Base-by-base conservation (phyloP, 2,113 vertebrate genomes). In the Stigmatopora nigra region DNA sequence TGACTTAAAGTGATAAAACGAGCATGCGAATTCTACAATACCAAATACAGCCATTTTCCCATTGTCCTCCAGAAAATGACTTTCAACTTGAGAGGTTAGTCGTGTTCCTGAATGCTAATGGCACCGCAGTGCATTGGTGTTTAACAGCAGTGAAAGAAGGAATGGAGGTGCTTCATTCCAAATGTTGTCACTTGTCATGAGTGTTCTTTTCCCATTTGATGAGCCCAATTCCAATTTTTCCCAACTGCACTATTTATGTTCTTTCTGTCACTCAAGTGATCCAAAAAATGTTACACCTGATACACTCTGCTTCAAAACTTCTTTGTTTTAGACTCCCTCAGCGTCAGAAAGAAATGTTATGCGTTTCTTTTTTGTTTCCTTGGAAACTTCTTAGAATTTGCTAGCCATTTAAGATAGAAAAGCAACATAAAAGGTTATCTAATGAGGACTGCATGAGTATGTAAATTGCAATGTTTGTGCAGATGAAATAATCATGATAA, bases 41-140 rank as follows among this genome's bases (percentile, higher is more conserved):
- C 38, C 48, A 63, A 49, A 36, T 49, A 35, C 46, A 35, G 61
- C 61, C 61, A 63, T 63, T 63, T 63, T 49, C 25, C 35, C 4
- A 49, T 35, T 63, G 61, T 63, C 61, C 61, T 49, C 35, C 61
- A 49, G 46, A 49, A 63, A 63, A 63, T 63, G 46, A 63, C 45
- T 63, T 63, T 63, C 61, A 63, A 22, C 61, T 63, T 14, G 22
- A 49, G 45, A 63, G 46, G 46, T 63, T 48, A 63, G 46, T 36
- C 17, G 31, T 17, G 25, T 63, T 19, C 46, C 46, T 63, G 61
- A 63, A 49, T 63, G 61, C 25, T 63, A 36, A 63, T 63, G 61
- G 46, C 17, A 48, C 45, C 45, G 25, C 61, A 49, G 46, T 49
- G 61, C 47, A 35, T 51, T 49, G 19, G 59, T 45, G 38, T 61